Base-by-base conservation (phyloP, 2,797 vertebrate genomes). In the Parambassis ranga region DNA sequence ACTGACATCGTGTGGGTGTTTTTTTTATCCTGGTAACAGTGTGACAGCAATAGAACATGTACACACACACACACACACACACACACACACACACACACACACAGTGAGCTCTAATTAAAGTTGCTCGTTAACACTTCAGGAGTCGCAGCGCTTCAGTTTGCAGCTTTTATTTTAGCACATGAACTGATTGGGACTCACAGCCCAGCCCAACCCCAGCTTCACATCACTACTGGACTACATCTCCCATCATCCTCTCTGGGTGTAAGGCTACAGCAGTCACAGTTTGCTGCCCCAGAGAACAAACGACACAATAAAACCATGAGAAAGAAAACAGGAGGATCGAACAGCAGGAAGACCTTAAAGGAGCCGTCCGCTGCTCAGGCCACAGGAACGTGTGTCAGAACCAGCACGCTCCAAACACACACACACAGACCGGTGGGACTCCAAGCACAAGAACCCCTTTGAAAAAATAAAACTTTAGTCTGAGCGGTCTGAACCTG, bases 231-330 rank as follows among this genome's bases (percentile, higher is more conserved):
- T 13, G 44, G 28, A 77, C 77, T 78, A 74, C 71, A 71, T 71
- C 16, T 75, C 73, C 78, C 76, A 78, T 46, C 56, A 83, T 63
- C 18, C 82, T 31, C 47, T 70, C 50, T 64, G 44, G 64, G 16
- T 30, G 82, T 74, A 80, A 79, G 84, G 81, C 79, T 66, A 44
- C 53, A 64, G 70, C 62, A 64, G 65, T n/a, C n/a, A n/a, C n/a
- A n/a, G n/a, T n/a, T n/a, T n/a, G n/a, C 71, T 46, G 53, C 44
- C 19, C 36, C 32, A 13, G 15, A 59, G 6, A 26, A 31, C 11
- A n/a, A 20, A 46, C 27, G 3, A 28, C 11, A 10, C 26, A 10
- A 43, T 26, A 16, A 30, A 46, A n/a, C 18, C 26, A 19, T 46
- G 27, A 20, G 30, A 26, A 24, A 42, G 13, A 20, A n/a, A 43